Percentiles rank a stretch among this genome's conserved stretches.
These are phyloP conservation scores for Cephalopterus ornatus DNA, from an alignment of 2,113 vertebrate genomes.

Conservation along the genomic window DNA sequence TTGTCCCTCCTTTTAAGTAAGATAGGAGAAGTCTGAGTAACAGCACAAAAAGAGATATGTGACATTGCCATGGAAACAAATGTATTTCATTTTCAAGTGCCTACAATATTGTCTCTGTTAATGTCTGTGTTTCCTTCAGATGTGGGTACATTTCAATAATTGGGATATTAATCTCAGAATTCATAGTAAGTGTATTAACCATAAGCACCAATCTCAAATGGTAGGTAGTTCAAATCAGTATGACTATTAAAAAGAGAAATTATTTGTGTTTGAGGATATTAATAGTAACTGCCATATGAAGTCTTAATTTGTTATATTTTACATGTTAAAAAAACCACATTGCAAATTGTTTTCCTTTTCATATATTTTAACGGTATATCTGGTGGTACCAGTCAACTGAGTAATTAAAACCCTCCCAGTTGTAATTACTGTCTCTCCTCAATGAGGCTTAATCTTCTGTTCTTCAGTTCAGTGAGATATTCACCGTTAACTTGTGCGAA, in stretches of 20 bases:
- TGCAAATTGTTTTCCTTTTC: not conserved
- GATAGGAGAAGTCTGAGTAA: not conserved
- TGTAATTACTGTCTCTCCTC: not conserved
- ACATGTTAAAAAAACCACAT: not conserved
- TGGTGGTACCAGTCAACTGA: not conserved
- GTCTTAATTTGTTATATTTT: not conserved
- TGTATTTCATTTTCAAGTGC: not conserved
- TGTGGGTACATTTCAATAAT: not conserved
- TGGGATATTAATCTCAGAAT: not conserved
- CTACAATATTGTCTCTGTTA: not conserved
- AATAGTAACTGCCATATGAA: not conserved
- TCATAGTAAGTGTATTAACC: not conserved
- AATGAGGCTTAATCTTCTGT: not conserved
- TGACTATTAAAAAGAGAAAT: not conserved
- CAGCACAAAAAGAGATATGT: not conserved
- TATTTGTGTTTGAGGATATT: not conserved
- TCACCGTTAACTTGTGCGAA: rapidly evolving
- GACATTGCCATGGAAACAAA: not conserved
- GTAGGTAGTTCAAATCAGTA: not conserved
- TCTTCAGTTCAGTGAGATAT: not conserved
- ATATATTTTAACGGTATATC: not conserved
- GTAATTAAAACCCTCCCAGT: not conserved
- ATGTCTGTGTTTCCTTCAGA: not conserved
- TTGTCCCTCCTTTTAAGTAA: not conserved
- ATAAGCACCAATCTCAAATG: not conserved